phyloP scores from a whole-genome alignment of 2,888 invertebrate genomes.

The Dusona sp. region DNA sequence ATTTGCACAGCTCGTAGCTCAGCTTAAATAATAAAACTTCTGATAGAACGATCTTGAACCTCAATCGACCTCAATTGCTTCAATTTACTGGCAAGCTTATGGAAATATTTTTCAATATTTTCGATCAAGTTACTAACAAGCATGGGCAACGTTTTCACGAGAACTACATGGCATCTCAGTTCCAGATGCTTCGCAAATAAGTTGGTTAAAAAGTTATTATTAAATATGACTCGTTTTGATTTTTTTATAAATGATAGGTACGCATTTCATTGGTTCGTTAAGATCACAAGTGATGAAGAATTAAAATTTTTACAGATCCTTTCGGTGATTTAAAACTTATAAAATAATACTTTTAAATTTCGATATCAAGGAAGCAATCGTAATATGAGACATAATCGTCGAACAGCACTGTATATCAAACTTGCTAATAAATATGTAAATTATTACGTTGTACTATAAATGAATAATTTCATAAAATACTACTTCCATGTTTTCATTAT shows the following conservation, averaged over 20 bases:
- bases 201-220: neutral
- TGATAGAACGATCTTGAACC: slow-evolving; percentile 13
- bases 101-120: neutral
- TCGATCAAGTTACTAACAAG: neutral
- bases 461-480: neutral
- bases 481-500: neutral
- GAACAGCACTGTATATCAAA: too few relatives aligned
- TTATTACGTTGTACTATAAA: neutral
- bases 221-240: neutral
- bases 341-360: neutral
- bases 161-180: neutral
- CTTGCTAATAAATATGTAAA: too few relatives aligned
- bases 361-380: neutral
- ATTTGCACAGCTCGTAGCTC: neutral
- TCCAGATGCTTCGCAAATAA: neutral
- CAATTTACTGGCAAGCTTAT: neutral
- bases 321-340: neutral
- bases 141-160: neutral
- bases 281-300: too few relatives aligned
- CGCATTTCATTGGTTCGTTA: too few relatives aligned
- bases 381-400: too few relatives aligned
- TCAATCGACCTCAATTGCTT: slow-evolving; percentile 53
- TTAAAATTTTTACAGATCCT: neutral
- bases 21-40: slow-evolving; percentile 33
- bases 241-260: too few relatives aligned